A percentile compares a stretch with the other conserved stretches of the same genome.
Conservation (phyloP, 2,888 invertebrate species). For the Drosophila anceps region DNA sequence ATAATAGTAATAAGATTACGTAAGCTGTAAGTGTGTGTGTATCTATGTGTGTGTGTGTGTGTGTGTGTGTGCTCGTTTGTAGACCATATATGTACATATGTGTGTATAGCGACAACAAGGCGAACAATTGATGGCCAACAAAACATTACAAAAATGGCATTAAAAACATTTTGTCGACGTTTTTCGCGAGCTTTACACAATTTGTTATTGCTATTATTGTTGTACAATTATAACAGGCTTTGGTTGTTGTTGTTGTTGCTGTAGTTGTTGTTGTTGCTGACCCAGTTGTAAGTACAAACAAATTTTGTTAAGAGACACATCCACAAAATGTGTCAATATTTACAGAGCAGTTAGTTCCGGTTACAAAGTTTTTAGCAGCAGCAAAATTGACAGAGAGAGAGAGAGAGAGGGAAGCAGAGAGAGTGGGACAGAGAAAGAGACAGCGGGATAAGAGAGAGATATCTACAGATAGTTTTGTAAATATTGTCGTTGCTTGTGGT, state of each 20-base stretch:
- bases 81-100: background rate
- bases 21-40: background rate
- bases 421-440: background rate
- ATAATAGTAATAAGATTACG: slow-evolving; percentile 1
- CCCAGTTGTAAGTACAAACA: slow-evolving; percentile 74
- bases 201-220: slow-evolving; percentile 37
- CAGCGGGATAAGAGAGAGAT: too few species aligned
- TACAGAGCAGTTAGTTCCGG: slow-evolving; percentile 73
- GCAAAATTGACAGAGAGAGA: background rate
- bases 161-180: slow-evolving; percentile 54
- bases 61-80: background rate
- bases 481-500: slow-evolving; percentile 21
- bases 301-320: slow-evolving; percentile 70
- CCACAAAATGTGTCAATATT: slow-evolving; percentile 71
- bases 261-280: slow-evolving; percentile 43
- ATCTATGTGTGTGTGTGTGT: background rate
- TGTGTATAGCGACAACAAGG: slow-evolving; percentile 27
- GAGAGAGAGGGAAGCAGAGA: background rate
- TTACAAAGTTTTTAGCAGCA: slow-evolving; percentile 56
- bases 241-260: slow-evolving; percentile 31
- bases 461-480: slow-evolving; percentile 17
- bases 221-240: slow-evolving; percentile 36
- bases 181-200: slow-evolving; percentile 67
- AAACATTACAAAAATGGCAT: slow-evolving; percentile 56
- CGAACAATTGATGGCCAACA: slow-evolving; percentile 47